Evolutionary conservation across 2,888 invertebrate genomes (phyloP).

Genomic region (Drosophila niveifrons): DNA sequence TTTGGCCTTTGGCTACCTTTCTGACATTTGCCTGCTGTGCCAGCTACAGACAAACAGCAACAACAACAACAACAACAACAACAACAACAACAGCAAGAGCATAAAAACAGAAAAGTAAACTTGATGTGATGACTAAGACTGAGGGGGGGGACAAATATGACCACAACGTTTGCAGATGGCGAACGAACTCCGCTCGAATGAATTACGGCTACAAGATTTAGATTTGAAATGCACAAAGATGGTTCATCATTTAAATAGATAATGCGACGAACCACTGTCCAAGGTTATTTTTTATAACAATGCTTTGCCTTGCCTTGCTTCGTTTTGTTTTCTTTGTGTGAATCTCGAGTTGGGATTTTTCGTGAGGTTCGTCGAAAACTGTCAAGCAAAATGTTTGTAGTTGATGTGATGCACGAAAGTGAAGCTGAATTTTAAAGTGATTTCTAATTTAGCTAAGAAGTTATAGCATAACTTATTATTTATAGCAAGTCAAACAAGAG

Average conservation of each 20-base stretch:
- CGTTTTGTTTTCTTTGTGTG: too few species aligned
- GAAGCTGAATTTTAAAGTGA: not conserved
- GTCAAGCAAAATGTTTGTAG: conserved; percentile 8
- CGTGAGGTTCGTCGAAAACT: not conserved
- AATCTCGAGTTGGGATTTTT: conserved; percentile 5
- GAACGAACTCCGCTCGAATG: conserved; percentile 2
- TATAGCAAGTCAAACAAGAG: not conserved
- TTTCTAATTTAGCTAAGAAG: not conserved
- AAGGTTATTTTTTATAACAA: not conserved
- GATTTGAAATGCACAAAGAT: conserved; percentile 1
- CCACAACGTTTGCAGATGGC: conserved; percentile 33
- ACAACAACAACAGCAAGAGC: too few species aligned
- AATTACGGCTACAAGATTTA: conserved; percentile 3
- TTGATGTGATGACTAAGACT: not conserved
- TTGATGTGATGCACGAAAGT: not conserved
- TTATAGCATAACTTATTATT: not conserved
- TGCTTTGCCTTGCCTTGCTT: too few species aligned
- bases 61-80: not conserved
- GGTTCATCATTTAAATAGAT: conserved; percentile 15
- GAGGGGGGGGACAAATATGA: conserved; percentile 24
- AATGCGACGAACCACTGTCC: conserved; percentile 19
- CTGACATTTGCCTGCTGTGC: conserved; percentile 50
- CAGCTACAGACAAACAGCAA: not conserved
- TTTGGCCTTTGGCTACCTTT: conserved; percentile 43
- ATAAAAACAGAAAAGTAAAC: not conserved